Conservation (phyloP, 2,113 vertebrate species). For the Gopherus flavomarginatus region DNA sequence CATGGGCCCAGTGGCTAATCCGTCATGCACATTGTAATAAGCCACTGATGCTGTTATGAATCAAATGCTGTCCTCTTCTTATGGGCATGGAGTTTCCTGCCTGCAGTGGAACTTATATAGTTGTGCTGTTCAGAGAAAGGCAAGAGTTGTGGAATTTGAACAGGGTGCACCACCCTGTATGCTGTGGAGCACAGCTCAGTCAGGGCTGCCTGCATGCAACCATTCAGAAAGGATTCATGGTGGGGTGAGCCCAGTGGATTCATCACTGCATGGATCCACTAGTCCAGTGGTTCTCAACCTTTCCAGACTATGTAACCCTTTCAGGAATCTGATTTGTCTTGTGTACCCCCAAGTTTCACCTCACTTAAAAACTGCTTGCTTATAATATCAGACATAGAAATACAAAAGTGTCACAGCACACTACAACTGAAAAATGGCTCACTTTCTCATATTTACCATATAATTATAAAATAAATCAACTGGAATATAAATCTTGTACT, state of each 20-base stretch:
- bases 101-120: constrained; percentile 3
- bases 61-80: background rate
- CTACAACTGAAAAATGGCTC: no score
- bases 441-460: no score
- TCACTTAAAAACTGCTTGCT: no score
- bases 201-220: background rate
- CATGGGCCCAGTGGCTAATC: background rate
- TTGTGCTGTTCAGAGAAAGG: background rate
- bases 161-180: background rate
- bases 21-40: background rate
- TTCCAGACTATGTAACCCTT: no score
- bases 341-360: no score
- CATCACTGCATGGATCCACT: background rate
- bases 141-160: constrained; percentile 9
- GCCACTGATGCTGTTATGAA: background rate
- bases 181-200: background rate
- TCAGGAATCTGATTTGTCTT: no score
- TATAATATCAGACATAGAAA: no score
- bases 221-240: background rate
- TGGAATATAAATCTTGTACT: no score
- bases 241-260: constrained; percentile 46
- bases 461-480: no score
- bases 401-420: no score
- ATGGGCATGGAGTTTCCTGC: background rate
- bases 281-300: no score